Evolutionary conservation across 2,797 vertebrate species (phyloP).

Genomic region (Vultur gryphus): DNA sequence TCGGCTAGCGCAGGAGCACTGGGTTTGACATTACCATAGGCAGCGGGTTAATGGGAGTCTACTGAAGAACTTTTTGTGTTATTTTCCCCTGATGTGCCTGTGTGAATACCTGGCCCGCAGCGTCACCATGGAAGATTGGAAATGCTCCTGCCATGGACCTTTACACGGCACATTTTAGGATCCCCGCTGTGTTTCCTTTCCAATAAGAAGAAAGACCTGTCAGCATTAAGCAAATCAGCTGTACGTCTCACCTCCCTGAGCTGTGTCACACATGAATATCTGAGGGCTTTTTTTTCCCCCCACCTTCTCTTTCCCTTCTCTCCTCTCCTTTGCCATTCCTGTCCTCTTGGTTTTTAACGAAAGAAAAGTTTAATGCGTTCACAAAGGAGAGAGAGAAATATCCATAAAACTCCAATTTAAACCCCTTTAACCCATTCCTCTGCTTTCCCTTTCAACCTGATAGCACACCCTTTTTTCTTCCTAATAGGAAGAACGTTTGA

Average conservation of each 20-base stretch:
- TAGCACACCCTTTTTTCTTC: conserved; percentile 30
- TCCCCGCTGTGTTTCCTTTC: conserved; percentile 71
- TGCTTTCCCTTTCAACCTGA: conserved; percentile 32
- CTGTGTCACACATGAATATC: conserved; percentile 70
- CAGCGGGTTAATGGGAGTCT: background rate
- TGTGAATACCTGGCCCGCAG: conserved; percentile 60
- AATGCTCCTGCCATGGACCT: conserved; percentile 69
- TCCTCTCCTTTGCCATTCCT: conserved; percentile 12
- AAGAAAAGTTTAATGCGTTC: conserved; percentile 51
- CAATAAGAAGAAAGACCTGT: conserved; percentile 73
- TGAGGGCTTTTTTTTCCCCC: background rate
- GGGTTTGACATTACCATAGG: background rate
- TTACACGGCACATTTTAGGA: conserved; percentile 67
- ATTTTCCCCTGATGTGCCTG: conserved; percentile 2
- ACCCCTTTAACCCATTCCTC: conserved; percentile 18
- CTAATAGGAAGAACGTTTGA: conserved; percentile 58
- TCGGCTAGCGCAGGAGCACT: accelerated
- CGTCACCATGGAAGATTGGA: conserved; percentile 53
- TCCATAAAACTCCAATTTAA: conserved; percentile 68
- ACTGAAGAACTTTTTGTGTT: conserved; percentile 4
- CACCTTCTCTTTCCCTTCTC: conserved; percentile 8
- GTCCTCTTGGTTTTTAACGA: conserved; percentile 50
- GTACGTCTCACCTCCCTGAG: conserved; percentile 57
- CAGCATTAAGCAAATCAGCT: conserved; percentile 77
- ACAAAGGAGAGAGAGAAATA: conserved; percentile 54